Conservation (phyloP, 2,113 vertebrate species). For the Amblyopsis rosae region DNA sequence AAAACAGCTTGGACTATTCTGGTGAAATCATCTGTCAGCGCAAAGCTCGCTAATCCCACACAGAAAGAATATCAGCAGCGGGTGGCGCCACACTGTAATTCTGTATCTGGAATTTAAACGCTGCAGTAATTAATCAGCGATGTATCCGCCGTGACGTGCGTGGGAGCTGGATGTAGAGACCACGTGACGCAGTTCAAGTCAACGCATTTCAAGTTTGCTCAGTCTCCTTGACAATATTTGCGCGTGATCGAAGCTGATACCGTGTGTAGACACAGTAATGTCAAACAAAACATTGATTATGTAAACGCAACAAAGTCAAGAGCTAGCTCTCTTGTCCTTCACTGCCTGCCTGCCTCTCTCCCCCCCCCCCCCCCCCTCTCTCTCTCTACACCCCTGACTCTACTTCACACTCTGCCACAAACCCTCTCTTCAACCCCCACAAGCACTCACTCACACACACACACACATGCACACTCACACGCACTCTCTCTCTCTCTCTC, state of each 20-base stretch:
- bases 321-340: slow-evolving; percentile 39
- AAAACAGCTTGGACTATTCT: background rate
- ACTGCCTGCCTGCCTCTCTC: slow-evolving; percentile 7
- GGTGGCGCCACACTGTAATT: no score
- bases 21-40: background rate
- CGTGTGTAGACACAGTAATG: slow-evolving; percentile 51
- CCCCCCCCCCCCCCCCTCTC: slow-evolving; percentile 6
- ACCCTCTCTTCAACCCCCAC: background rate
- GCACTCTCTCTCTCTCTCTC: slow-evolving; percentile 21
- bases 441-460: slow-evolving; percentile 30
- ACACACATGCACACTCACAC: slow-evolving; percentile 2
- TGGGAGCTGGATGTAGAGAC: background rate
- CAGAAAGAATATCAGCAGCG: no score
- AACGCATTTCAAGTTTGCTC: background rate
- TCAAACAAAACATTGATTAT: slow-evolving; percentile 69
- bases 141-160: no score
- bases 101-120: no score
- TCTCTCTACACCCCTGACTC: slow-evolving; percentile 34
- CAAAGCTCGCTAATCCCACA: no score
- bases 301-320: slow-evolving; percentile 58
- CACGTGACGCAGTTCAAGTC: background rate
- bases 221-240: slow-evolving; percentile 61
- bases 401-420: background rate
- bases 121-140: no score
- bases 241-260: slow-evolving; percentile 62